Conservation (phyloP, 2,888 invertebrate genomes). For the Bombylius discolor region DNA sequence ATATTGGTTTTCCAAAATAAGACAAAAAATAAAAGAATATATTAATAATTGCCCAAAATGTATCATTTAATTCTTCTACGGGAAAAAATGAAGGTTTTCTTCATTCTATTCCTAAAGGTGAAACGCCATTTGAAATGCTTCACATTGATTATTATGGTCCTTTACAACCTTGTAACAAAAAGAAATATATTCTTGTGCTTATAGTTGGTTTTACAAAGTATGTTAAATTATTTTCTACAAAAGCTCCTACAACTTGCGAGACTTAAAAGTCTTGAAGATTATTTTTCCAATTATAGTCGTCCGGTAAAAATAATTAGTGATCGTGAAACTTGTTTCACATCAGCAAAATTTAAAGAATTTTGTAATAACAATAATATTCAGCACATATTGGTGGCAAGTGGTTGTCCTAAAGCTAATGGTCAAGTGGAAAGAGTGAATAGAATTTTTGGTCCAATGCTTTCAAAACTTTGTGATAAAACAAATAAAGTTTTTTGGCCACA, state of each 20-base stretch:
- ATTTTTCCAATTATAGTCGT: constrained; percentile 13
- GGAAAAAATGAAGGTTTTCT: constrained; percentile 18
- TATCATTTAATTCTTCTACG: constrained; percentile 2
- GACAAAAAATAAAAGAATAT: constrained; percentile 3
- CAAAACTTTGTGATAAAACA: not conserved
- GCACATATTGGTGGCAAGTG: not conserved
- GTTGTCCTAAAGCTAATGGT: not conserved
- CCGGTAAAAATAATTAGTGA: constrained; percentile 3
- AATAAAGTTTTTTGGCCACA: not conserved
- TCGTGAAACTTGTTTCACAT: constrained; percentile 11
- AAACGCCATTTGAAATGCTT: constrained; percentile 16
- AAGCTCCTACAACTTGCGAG: constrained; percentile 13
- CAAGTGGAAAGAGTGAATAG: not conserved
- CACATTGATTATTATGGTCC: constrained; percentile 11
- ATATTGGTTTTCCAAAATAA: constrained; percentile 19
- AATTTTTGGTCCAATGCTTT: not conserved
- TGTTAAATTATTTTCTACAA: constrained; percentile 8
- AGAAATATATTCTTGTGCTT: constrained; percentile 7
- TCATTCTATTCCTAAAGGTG: constrained; percentile 19
- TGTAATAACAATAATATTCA: not conserved
- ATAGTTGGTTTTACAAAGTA: constrained; percentile 12
- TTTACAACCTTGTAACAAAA: constrained; percentile 6
- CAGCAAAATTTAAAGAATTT: constrained; percentile 14
- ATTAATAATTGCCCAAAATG: constrained; percentile 10
- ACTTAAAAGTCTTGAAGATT: constrained; percentile 2